Base-by-base conservation (phyloP, 1,140 invertebrate genomes). In the Drosophila carrolli region DNA sequence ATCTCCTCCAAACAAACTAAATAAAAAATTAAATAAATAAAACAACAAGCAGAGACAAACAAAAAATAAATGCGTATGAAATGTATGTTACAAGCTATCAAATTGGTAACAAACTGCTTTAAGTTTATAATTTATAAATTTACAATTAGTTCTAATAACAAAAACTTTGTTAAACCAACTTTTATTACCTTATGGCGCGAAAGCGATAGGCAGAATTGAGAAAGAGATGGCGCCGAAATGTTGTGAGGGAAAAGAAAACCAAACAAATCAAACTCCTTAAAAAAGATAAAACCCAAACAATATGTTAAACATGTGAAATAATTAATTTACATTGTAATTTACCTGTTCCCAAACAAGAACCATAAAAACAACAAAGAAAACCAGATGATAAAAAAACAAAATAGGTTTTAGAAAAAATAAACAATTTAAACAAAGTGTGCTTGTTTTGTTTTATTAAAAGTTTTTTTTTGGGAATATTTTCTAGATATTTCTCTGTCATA, bases 91-190 rank as follows among this genome's bases (percentile, higher is more conserved):
- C 47, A 60, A 43, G 40, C 43, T 62, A 48, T 38, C 38, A 57
- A 63, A 56, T 71, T 77, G 73, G 74, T 78, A 75, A 75, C 63
- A 72, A 68, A 81, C 82, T 78, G 82, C 82, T 86, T 86, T 82
- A 88, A 75, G 80, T 86, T 83, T 83, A 86, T 83, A 76, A 88
- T 88, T 78, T 48, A 65, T 86, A 82, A 81, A 78, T 82, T 82
- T 88, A 82, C 70, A 68, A 78, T 81, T 81, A 85, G 82, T 85
- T 81, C 60, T 73, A 81, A 68, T 61, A 44, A 79, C 60, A 74
- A 73, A 63, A 53, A 66, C 62, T 58, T 85, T 77, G 68, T 74
- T 83, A 70, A 83, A 78, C 29, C 70, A 71, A 70, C 55, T 66
- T 67, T 60, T 50, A 70, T 56, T 59, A 61, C 59, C 38, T 67